Conservation (phyloP, 2,888 invertebrate species). For the Dryobotodes eremita region DNA sequence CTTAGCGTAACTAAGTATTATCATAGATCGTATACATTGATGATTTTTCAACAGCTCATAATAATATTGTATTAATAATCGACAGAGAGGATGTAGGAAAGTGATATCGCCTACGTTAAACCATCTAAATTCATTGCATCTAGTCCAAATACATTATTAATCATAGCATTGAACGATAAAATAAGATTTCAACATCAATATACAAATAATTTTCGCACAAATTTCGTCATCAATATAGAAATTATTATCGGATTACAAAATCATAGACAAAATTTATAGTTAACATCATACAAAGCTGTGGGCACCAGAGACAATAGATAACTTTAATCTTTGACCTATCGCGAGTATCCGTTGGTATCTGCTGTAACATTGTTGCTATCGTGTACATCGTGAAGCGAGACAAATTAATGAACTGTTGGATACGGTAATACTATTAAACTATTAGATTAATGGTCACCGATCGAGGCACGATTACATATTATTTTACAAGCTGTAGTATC, state of each 20-base stretch:
- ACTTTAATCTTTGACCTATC: constrained; percentile 42
- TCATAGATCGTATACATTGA: neutral
- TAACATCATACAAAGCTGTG: constrained; percentile 33
- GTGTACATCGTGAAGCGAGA: constrained; percentile 18
- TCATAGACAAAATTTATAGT: constrained; percentile 29
- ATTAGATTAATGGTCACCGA: constrained; percentile 50
- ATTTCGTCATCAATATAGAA: constrained; percentile 17
- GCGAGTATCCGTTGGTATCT: constrained; percentile 5
- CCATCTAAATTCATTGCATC: neutral
- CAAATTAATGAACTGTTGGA: constrained; percentile 50
- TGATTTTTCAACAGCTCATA: neutral
- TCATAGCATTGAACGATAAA: neutral
- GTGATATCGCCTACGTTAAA: neutral
- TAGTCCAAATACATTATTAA: neutral
- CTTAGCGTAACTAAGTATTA: constrained; percentile 5
- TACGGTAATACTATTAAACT: constrained; percentile 39
- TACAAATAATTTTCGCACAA: constrained; percentile 5
- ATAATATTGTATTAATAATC: neutral
- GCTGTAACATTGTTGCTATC: constrained; percentile 16
- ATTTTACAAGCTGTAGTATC: constrained; percentile 40
- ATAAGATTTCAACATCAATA: constrained; percentile 8
- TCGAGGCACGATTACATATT: constrained; percentile 37
- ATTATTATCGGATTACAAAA: constrained; percentile 21
- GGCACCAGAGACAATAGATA: constrained; percentile 46
- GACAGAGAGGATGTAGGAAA: neutral